A percentile compares a stretch with the other conserved stretches of the same genome.
phyloP scores from a whole-genome alignment of 2,797 vertebrate genomes.

The Dermochelys coriacea region DNA sequence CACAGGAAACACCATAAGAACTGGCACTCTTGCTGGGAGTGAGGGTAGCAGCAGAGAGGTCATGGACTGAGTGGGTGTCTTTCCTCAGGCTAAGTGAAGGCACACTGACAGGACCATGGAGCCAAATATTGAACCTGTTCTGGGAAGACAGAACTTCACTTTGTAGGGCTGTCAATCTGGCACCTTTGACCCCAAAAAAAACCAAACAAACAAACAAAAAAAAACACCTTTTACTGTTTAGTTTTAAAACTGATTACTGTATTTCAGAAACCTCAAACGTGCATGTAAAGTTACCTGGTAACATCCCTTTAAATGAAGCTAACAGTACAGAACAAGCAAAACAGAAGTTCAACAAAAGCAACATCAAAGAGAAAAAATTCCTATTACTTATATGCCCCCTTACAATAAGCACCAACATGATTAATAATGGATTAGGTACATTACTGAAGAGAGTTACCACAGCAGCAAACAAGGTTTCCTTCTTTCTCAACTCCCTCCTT shows the following conservation, averaged over 20 bases:
- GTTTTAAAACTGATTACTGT: background rate
- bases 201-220: background rate
- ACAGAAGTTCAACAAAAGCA: slow-evolving; percentile 14
- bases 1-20: background rate
- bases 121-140: background rate
- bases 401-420: background rate
- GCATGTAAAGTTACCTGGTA: background rate
- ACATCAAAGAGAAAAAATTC: background rate
- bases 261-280: background rate
- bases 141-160: background rate
- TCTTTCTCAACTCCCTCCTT: background rate
- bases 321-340: background rate
- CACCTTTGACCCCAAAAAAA: background rate
- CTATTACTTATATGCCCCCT: background rate
- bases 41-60: background rate
- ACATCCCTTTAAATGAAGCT: background rate
- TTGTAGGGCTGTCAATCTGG: background rate
- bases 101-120: accelerated
- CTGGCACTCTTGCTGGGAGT: background rate
- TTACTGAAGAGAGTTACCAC: background rate
- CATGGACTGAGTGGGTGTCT: background rate
- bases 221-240: accelerated
- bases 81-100: background rate
- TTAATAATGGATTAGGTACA: background rate
- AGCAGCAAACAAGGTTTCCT: slow-evolving; percentile 8